phyloP scores from a whole-genome alignment of 1,140 invertebrate species.

The Cardiocondyla obscurior region DNA sequence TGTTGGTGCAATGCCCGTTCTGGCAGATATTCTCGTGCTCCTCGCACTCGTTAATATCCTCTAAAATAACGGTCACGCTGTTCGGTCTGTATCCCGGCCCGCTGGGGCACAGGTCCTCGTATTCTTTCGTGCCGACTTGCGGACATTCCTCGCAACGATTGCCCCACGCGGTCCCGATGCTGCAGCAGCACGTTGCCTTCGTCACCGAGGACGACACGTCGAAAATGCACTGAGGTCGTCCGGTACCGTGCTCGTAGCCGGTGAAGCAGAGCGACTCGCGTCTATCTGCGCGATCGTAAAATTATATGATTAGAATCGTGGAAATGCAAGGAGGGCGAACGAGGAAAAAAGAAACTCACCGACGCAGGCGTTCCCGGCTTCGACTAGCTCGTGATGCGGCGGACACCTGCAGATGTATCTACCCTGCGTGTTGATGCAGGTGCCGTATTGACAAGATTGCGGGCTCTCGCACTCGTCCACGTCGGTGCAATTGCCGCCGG shows the following conservation, averaged over 20 bases:
- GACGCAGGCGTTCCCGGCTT: slow-evolving; percentile 88
- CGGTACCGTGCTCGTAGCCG: slow-evolving; percentile 72
- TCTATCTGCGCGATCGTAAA: slow-evolving; percentile 85
- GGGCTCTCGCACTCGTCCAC: slow-evolving; percentile 92
- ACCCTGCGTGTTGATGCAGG: slow-evolving; percentile 92
- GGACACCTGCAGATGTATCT: slow-evolving; percentile 94
- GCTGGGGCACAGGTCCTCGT: slow-evolving; percentile 91
- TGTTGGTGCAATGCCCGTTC: slow-evolving; percentile 95
- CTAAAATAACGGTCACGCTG: slow-evolving; percentile 90
- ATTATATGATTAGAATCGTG: neutral
- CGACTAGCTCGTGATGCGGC: slow-evolving; percentile 86
- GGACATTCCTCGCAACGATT: slow-evolving; percentile 93
- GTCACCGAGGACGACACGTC: slow-evolving; percentile 85
- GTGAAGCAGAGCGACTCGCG: slow-evolving; percentile 91
- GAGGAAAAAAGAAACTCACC: slow-evolving; percentile 84
- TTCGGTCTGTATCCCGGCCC: slow-evolving; percentile 94
- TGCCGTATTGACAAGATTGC: slow-evolving; percentile 90
- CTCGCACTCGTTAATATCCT: slow-evolving; percentile 94
- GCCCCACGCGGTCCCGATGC: slow-evolving; percentile 93
- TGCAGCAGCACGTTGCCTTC: slow-evolving; percentile 94
- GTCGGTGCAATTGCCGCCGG: slow-evolving; percentile 91
- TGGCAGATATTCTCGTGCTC: slow-evolving; percentile 91
- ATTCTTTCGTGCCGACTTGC: slow-evolving; percentile 87
- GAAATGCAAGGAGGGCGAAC: neutral
- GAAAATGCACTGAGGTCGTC: slow-evolving; percentile 77